phyloP scores from a whole-genome alignment of 2,888 invertebrate genomes.

The Herminia tarsipennalis region DNA sequence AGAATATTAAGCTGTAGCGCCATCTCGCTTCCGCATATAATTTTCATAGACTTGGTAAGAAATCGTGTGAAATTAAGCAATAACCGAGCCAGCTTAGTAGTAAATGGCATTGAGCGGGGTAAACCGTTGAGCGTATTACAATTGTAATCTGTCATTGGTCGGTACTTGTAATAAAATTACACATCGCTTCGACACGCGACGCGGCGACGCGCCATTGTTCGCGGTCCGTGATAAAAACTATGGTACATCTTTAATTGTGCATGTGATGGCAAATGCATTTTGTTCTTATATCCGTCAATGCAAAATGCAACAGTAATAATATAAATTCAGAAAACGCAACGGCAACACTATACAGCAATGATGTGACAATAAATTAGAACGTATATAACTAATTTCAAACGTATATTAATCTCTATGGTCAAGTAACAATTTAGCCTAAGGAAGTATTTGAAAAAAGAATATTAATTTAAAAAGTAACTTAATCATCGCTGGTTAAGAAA shows the following conservation, averaged over 20 bases:
- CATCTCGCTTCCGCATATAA: no score
- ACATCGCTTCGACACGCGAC: slow-evolving; percentile 52
- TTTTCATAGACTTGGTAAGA: slow-evolving; percentile 10
- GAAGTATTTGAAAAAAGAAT: no score
- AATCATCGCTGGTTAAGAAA: no score
- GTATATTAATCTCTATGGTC: no score
- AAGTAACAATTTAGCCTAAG: no score
- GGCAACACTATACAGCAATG: no score
- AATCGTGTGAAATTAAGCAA: slow-evolving; percentile 31
- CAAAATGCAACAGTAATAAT: no score
- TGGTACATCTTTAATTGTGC: slow-evolving; percentile 44
- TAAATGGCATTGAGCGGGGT: slow-evolving; percentile 49
- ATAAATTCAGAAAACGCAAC: no score
- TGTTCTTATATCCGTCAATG: neutral
- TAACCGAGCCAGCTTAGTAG: slow-evolving; percentile 29
- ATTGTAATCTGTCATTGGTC: slow-evolving; percentile 45
- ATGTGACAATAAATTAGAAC: no score
- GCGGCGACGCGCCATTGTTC: slow-evolving; percentile 44
- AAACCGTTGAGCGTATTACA: slow-evolving; percentile 41
- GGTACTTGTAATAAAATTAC: slow-evolving; percentile 52
- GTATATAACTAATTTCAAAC: no score
- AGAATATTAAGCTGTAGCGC: no score
- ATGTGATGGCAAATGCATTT: slow-evolving; percentile 10
- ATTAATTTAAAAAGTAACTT: no score
- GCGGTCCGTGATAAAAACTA: slow-evolving; percentile 37